Evolutionary conservation across 2,113 vertebrate species (phyloP), one percentile per base, ranked within the genome.

Genomic region (Callionymus lyra): DNA sequence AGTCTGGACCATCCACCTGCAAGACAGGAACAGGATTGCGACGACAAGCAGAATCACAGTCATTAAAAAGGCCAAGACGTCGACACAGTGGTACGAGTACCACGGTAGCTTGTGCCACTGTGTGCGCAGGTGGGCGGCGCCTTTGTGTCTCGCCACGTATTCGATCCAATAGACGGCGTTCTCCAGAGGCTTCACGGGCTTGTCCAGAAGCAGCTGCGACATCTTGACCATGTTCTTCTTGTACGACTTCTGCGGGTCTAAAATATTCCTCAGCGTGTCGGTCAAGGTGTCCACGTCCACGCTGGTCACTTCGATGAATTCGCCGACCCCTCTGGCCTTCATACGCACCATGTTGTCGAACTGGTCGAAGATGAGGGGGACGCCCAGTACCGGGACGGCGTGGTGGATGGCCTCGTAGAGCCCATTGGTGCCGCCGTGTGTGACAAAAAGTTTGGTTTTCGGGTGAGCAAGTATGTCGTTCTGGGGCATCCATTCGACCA

Each of bases 401-500:
- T 81, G 76, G 48, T 73, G 76, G 1, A 84, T 74, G 21, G 79
- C 77, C 17, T 84, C 21, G 0, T 79, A 83, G 10, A 83, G 14
- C 2, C 81, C 63, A 1, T 81, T 82, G 0, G 72, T 76, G 2
- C 76, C 82, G 0, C 79, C 77, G 5, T 82, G 76, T 0, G 77
- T 66, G 19, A 82, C 34, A 6, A 83, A 83, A 2, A 49, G 40
- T 1, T 49, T 77, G 31, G 72, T 80, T 59, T 81, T 82, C 2
- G 74, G 66, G 44, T 84, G 76, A 10, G 73, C 74, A 1, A 83
- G 62, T 6, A 84, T 1, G 18, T 84, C 74, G 1, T 80, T 62
- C 59, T 85, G 78, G 39, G 80, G 81, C n/a, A 84, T 16, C 82
- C 78, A 82, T 12, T 70, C 16, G 9, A 77, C 48, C 27, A 84